These are phyloP conservation scores for Centruroides vittatus DNA, from an alignment of 1,140 invertebrate genomes.

Conservation along the genomic window DNA sequence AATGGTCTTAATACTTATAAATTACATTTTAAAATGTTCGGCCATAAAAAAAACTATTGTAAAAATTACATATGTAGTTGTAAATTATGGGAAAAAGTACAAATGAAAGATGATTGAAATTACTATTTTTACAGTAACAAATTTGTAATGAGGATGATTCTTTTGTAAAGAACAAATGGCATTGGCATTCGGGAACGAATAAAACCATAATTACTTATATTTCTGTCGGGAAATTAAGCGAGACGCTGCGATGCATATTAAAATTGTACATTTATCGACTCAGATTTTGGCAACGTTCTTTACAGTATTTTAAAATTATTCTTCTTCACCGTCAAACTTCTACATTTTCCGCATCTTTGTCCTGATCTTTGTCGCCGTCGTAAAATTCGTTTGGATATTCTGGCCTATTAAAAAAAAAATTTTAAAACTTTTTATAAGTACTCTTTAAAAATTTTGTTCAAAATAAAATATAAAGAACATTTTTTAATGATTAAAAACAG, in stretches of 20 bases:
- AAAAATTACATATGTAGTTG: too few species aligned
- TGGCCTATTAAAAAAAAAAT: slow-evolving; percentile 37
- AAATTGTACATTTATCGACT: not conserved
- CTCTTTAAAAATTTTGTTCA: too few species aligned
- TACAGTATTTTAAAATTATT: not conserved
- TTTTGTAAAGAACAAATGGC: too few species aligned
- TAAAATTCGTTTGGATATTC: slow-evolving; percentile 86
- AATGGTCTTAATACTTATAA: too few species aligned
- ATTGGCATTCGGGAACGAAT: not conserved
- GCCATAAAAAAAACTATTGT: too few species aligned
- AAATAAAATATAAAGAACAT: too few species aligned
- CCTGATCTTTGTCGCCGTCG: slow-evolving; percentile 58
- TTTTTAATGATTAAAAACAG: too few species aligned
- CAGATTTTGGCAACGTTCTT: not conserved
- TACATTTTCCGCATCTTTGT: slow-evolving; percentile 27
- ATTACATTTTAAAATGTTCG: too few species aligned
- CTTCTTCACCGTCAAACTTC: slow-evolving; percentile 1
- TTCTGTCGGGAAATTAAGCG: not conserved
- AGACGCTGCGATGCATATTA: not conserved
- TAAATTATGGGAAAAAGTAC: too few species aligned
- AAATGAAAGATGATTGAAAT: too few species aligned
- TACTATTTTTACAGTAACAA: too few species aligned
- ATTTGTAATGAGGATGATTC: too few species aligned
- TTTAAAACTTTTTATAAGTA: not conserved
- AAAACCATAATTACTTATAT: not conserved